Evolutionary conservation across 92 coral and sea anemone species (phyloP).

Genomic region (Palythoa grandis): DNA sequence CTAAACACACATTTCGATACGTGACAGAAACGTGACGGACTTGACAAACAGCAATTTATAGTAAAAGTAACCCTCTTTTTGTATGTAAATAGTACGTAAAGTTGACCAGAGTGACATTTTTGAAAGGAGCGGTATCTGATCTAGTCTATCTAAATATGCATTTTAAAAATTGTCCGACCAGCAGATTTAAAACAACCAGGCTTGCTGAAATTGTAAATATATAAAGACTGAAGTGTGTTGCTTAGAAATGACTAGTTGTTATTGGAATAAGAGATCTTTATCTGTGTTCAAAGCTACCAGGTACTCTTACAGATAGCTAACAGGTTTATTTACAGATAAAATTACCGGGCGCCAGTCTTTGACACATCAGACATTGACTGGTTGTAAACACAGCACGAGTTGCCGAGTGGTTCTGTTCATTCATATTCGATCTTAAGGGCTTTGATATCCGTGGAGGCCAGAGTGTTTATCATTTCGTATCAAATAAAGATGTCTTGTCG

Average conservation of each 20-base stretch:
- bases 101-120: slow-evolving; percentile 13
- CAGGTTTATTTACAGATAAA: slow-evolving; percentile 2
- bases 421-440: not conserved
- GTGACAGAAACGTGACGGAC: slow-evolving; percentile 38
- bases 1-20: slow-evolving; percentile 1
- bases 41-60: not conserved
- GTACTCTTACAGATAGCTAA: not conserved
- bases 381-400: slow-evolving; percentile 25
- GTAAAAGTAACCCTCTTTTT: not conserved
- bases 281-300: slow-evolving; percentile 1
- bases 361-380: not conserved
- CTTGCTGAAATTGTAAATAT: slow-evolving; percentile 26
- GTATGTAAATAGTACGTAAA: slow-evolving; percentile 12
- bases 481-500: slow-evolving; percentile 17
- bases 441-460: slow-evolving; percentile 16
- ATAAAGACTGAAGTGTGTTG: slow-evolving; percentile 12
- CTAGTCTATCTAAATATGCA: slow-evolving; percentile 25
- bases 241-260: slow-evolving; percentile 24
- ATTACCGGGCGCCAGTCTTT: not conserved
- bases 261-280: slow-evolving; percentile 36
- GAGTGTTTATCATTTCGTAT: slow-evolving; percentile 11
- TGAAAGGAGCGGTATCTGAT: slow-evolving; percentile 44
- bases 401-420: slow-evolving; percentile 36
- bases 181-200: slow-evolving; percentile 24
- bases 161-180: slow-evolving; percentile 23